These are phyloP conservation scores for Odontomachus brunneus DNA, from an alignment of 1,140 invertebrate genomes.

Conservation along the genomic window DNA sequence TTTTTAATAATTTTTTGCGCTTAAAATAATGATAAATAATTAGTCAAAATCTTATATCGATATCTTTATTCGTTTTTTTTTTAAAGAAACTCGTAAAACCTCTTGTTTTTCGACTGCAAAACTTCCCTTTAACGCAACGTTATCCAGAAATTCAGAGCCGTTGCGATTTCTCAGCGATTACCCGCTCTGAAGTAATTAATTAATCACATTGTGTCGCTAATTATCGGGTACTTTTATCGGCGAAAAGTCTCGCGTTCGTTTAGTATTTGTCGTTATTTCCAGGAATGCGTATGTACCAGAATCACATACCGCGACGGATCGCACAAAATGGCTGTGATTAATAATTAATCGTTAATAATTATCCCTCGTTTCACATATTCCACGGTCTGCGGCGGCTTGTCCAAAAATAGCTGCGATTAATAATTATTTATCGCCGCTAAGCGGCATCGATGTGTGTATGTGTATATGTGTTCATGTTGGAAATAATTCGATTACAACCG, in stretches of 20 bases:
- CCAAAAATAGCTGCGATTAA: constrained; percentile 18
- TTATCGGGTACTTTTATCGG: not conserved
- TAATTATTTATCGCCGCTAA: constrained; percentile 36
- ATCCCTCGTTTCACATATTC: constrained; percentile 14
- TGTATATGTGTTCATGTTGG: not conserved
- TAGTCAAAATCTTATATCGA: no score
- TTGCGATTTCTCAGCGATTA: no score
- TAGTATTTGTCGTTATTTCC: constrained; percentile 35
- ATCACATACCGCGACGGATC: not conserved
- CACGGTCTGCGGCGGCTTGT: constrained; percentile 13
- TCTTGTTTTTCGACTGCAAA: no score
- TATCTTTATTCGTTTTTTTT: no score
- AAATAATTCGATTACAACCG: constrained; percentile 26
- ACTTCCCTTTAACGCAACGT: constrained; percentile 22
- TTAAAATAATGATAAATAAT: no score
- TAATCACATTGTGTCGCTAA: not conserved
- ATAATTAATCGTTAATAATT: constrained; percentile 47
- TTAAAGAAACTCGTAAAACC: no score
- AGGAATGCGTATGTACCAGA: not conserved
- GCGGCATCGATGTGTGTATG: not conserved
- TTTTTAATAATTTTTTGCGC: no score
- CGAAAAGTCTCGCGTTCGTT: constrained; percentile 25
- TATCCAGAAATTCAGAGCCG: constrained; percentile 28
- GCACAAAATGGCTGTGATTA: constrained; percentile 16
- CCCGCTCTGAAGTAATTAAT: no score